Evolutionary conservation across 2,888 invertebrate species (phyloP).

Genomic region (Buathra laborator): DNA sequence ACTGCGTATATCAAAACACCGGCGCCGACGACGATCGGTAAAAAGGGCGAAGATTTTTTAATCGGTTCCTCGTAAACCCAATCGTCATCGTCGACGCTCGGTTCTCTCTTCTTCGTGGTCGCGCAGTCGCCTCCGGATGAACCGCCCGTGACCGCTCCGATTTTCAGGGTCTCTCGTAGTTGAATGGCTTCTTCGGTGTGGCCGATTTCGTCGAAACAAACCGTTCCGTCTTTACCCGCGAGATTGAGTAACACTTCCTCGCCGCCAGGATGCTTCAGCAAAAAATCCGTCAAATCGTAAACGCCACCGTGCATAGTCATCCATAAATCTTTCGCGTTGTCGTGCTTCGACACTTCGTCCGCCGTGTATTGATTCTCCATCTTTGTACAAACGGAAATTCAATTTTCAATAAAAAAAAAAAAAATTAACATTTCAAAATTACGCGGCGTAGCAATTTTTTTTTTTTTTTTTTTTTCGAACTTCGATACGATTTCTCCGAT

Average conservation of each 20-base stretch:
- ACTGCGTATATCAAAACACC: conserved; percentile 74
- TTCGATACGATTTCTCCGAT: too few species aligned
- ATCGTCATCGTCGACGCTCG: conserved; percentile 74
- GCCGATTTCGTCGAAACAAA: conserved; percentile 90
- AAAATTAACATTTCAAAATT: too few species aligned
- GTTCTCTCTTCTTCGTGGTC: conserved; percentile 32
- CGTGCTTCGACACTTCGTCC: conserved; percentile 86
- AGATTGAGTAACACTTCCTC: conserved; percentile 88
- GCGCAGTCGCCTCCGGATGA: not conserved
- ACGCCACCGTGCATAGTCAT: conserved; percentile 87
- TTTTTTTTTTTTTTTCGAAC: too few species aligned
- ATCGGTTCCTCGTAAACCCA: conserved; percentile 76
- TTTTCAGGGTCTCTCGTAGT: conserved; percentile 87
- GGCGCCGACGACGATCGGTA: conserved; percentile 67
- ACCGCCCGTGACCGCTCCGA: conserved; percentile 86
- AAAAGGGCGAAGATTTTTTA: conserved; percentile 64
- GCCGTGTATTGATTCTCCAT: conserved; percentile 77
- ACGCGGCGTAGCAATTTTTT: too few species aligned
- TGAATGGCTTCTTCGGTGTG: conserved; percentile 89
- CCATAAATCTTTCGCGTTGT: conserved; percentile 85
- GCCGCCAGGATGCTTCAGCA: conserved; percentile 88
- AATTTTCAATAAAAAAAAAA: too few species aligned
- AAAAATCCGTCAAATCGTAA: conserved; percentile 87
- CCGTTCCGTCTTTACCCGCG: conserved; percentile 87
- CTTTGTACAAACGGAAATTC: conserved; percentile 19